Percentiles rank a stretch among this genome's conserved stretches.
Conservation (phyloP, 2,888 invertebrate species). For the Sabellastarte sp. region DNA sequence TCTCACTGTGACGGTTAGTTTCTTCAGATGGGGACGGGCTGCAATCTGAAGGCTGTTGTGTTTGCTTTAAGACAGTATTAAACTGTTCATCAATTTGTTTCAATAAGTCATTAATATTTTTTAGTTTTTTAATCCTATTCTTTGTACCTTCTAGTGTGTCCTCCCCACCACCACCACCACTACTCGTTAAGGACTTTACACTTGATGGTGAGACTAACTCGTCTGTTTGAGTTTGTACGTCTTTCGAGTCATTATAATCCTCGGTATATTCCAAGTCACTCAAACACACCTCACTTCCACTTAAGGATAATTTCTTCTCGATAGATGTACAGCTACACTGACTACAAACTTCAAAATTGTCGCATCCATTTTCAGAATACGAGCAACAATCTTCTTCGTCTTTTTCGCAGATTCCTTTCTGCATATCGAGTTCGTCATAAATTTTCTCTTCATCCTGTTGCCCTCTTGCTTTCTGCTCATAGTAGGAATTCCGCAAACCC, state of each 20-base stretch:
- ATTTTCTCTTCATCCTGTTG: neutral
- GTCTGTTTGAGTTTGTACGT: neutral
- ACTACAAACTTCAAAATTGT: neutral
- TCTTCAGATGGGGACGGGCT: conserved; percentile 6
- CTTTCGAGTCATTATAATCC: neutral
- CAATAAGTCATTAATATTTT: conserved; percentile 18
- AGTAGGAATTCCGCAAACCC: neutral
- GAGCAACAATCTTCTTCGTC: neutral
- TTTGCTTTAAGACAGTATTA: conserved; percentile 16
- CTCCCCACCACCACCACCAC: neutral
- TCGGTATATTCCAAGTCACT: neutral
- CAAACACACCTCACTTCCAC: neutral
- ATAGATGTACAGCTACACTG: neutral
- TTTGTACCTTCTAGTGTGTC: conserved; percentile 1
- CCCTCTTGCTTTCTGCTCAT: too few relatives aligned
- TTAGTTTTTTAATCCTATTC: conserved; percentile 13
- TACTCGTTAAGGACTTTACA: neutral
- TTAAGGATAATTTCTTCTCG: too few relatives aligned
- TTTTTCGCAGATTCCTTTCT: neutral
- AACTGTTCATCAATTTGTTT: conserved; percentile 21
- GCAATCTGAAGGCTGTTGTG: conserved; percentile 2
- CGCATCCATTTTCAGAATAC: neutral
- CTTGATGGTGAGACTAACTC: neutral
- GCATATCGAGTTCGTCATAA: neutral
- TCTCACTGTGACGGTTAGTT: conserved; percentile 6